Percentiles rank a stretch among this genome's conserved stretches.
phyloP scores from a whole-genome alignment of 2,888 invertebrate species.

The Criorhina ranunculi region DNA sequence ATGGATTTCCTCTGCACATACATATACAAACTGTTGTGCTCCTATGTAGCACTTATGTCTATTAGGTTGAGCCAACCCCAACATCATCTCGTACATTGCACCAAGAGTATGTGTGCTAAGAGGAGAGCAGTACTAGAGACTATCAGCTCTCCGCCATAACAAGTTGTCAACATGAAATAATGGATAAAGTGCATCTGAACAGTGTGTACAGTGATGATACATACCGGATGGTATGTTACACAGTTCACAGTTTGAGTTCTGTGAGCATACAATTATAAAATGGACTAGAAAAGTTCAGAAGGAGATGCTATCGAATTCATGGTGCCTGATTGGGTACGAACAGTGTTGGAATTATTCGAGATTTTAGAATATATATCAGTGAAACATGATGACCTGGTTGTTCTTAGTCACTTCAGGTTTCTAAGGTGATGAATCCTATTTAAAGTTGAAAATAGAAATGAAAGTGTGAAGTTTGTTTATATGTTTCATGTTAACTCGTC shows the following conservation, averaged over 20 bases:
- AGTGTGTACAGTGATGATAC: slow-evolving; percentile 51
- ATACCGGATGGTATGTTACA: slow-evolving; percentile 38
- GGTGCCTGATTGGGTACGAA: not conserved
- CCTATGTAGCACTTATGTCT: slow-evolving; percentile 53
- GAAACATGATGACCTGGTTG: too few relatives aligned
- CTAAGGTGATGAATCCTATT: too few relatives aligned
- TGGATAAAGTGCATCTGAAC: slow-evolving; percentile 68
- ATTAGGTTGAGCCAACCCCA: slow-evolving; percentile 39
- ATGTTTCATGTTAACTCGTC: too few relatives aligned
- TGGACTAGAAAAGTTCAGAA: slow-evolving; percentile 18
- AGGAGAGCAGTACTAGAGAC: slow-evolving; percentile 23
- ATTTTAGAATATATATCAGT: too few relatives aligned
- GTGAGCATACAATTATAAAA: slow-evolving; percentile 42
- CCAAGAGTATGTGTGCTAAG: slow-evolving; percentile 24
- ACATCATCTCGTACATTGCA: slow-evolving; percentile 62
- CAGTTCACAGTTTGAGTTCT: slow-evolving; percentile 42
- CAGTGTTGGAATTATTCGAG: too few relatives aligned
- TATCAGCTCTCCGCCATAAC: slow-evolving; percentile 54
- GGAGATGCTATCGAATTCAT: slow-evolving; percentile 22
- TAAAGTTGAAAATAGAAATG: too few relatives aligned
- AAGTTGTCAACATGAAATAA: slow-evolving; percentile 71
- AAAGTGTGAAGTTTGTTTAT: too few relatives aligned
- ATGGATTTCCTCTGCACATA: slow-evolving; percentile 45
- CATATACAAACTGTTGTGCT: slow-evolving; percentile 23
- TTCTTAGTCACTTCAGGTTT: too few relatives aligned